A percentile compares a stretch with the other conserved stretches of the same genome.
phyloP scores from a whole-genome alignment of 2,797 vertebrate genomes.

The Pipistrellus pipistrellus region DNA sequence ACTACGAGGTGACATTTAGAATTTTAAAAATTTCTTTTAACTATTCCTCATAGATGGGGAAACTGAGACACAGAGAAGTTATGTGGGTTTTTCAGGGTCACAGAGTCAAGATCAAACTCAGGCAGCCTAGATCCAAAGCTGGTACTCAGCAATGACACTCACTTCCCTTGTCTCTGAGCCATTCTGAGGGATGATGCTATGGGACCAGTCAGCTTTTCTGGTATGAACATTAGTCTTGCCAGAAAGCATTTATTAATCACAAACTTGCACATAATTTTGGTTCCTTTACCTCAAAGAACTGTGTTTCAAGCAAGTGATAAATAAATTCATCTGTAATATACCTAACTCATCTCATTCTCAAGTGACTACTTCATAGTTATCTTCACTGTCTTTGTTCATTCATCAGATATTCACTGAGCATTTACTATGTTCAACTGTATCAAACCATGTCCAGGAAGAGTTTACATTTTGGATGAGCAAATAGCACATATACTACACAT shows the following conservation, averaged over 20 bases:
- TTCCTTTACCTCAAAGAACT: not conserved
- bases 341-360: constrained; percentile 6
- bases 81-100: not conserved
- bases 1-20: not conserved
- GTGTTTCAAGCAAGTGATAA: constrained; percentile 18
- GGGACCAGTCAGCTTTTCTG: not conserved
- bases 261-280: not conserved
- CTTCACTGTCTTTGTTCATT: not conserved
- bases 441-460: not conserved
- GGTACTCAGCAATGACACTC: not conserved
- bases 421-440: not conserved
- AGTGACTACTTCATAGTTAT: not conserved
- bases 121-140: not conserved
- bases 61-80: not conserved
- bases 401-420: not conserved
- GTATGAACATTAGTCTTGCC: not conserved
- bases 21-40: not conserved
- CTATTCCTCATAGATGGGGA: not conserved
- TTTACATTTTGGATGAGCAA: not conserved
- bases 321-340: not conserved
- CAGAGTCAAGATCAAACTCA: not conserved
- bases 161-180: not conserved
- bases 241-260: not conserved
- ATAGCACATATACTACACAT: not conserved
- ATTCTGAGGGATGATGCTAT: not conserved